Percentiles rank a stretch among this genome's conserved stretches.
These are phyloP conservation scores for Grallaria varia DNA, from an alignment of 2,113 vertebrate species.

Conservation along the genomic window DNA sequence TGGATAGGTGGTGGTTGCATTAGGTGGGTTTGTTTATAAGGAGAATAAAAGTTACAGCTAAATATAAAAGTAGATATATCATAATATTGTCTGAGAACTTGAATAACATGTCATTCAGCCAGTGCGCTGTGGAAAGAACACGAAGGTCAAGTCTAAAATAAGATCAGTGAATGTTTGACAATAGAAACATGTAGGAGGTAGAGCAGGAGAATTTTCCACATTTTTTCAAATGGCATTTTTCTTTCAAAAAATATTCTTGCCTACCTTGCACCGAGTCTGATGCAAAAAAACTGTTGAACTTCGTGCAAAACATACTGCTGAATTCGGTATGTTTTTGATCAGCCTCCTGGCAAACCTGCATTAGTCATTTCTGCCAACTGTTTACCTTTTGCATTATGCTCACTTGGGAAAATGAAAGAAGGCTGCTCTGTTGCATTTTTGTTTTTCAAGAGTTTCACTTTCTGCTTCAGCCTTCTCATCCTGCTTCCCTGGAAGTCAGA, in stretches of 20 bases:
- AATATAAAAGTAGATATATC: constrained; percentile 76
- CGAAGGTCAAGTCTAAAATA: constrained; percentile 78
- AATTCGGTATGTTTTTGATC: constrained; percentile 12
- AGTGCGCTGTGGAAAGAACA: constrained; percentile 66
- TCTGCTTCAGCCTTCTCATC: constrained; percentile 29
- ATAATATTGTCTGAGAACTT: constrained; percentile 69
- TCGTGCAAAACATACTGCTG: neutral
- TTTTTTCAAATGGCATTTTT: constrained; percentile 65
- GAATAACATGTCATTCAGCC: constrained; percentile 73
- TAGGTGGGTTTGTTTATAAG: constrained; percentile 74
- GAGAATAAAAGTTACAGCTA: constrained; percentile 71
- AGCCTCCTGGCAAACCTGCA: constrained; percentile 22
- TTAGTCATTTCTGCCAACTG: constrained; percentile 50
- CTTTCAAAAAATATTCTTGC: constrained; percentile 8
- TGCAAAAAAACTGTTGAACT: neutral
- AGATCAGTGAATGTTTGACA: constrained; percentile 68
- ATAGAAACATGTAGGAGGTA: constrained; percentile 77
- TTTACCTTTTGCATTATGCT: constrained; percentile 42
- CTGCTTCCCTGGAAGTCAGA: constrained; percentile 43
- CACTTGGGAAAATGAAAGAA: constrained; percentile 45
- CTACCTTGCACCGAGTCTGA: neutral
- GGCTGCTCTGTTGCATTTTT: neutral
- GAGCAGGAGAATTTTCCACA: constrained; percentile 74
- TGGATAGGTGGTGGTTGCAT: constrained; percentile 27
- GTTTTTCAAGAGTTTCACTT: constrained; percentile 51